Base-by-base conservation (phyloP, 2,113 vertebrate genomes). In the Arvicanthis niloticus region DNA sequence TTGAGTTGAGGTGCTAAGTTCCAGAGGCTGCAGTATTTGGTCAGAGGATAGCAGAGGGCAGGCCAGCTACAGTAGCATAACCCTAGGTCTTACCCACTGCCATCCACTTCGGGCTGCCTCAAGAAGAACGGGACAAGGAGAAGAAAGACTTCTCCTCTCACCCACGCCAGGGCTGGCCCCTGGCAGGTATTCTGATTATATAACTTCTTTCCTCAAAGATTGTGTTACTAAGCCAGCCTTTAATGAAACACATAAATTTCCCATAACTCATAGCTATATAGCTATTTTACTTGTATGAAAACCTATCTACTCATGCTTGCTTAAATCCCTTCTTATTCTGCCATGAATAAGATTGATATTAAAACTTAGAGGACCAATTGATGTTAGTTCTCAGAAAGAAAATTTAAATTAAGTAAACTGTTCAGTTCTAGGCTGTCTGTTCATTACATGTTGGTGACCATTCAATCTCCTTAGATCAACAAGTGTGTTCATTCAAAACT, bases 171-270 rank as follows among this genome's bases (percentile, higher is more conserved):
- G 45, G 45, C 45, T 45, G 45, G 45, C 45, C 45, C 45, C 45
- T 5, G 5, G 45, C 45, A 45, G 26, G 62, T 53, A 89, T 80
- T 9, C 17, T 91, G 42, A 72, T 91, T 60, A 21, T 34, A 29
- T 85, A 31, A 85, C 89, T 95, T 82, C 60, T 93, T 85, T 84
- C 17, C 16, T 92, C 34, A 70, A 40, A 89, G 68, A 8, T 95
- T 70, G 29, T 95, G 40, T n/a, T 8, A 85, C 89, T 72, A 42
- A 1, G 45, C 29, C n/a, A 93, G 48, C 78, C 45, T 89, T 95
- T 86, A 51, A 96, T 65, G 21, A 19, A 81, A 92, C 29, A 78
- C 37, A 75, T 65, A 42, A 89, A 89, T 94, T 96, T 85, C 26
- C 34, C 7, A 19, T 93, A 70, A 89, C 34, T 82, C 48, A 89